A percentile compares a stretch with the other conserved stretches of the same genome.
Conservation (phyloP, 2,113 vertebrate genomes). For the Alligator sinensis region DNA sequence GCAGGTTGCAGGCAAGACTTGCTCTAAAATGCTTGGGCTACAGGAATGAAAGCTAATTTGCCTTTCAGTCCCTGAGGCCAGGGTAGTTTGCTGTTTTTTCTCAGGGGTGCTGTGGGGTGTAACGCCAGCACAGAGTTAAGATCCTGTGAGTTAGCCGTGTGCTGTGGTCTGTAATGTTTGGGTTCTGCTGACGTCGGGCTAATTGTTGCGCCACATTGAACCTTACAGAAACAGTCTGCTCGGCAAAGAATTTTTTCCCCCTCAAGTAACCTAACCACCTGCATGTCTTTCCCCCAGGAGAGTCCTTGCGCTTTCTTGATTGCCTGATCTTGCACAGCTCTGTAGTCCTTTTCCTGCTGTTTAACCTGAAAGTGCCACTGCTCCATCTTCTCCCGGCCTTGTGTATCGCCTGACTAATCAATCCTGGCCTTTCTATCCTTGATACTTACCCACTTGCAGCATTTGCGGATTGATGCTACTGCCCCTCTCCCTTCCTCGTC, state of each 20-base stretch:
- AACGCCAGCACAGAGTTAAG: not conserved
- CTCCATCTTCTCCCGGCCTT: not conserved
- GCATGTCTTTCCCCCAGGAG: not conserved
- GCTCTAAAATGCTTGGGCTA: not conserved
- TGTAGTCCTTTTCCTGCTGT: not conserved
- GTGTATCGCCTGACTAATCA: not conserved
- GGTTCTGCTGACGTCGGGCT: not conserved
- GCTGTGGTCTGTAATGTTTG: not conserved
- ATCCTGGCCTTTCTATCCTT: not conserved
- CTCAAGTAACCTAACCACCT: not conserved
- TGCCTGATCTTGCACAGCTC: not conserved
- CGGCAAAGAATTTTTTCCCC: not conserved
- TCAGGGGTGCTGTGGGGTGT: not conserved
- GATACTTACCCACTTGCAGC: fast-evolving
- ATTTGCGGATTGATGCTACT: not conserved
- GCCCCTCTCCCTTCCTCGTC: not conserved
- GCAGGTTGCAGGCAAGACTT: slow-evolving; percentile 18
- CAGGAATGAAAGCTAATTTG: slow-evolving; percentile 31
- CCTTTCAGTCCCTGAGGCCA: slow-evolving; percentile 25
- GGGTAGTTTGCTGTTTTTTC: not conserved
- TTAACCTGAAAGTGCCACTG: not conserved
- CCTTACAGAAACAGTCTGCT: not conserved
- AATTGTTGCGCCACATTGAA: not conserved
- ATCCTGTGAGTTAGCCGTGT: not conserved
- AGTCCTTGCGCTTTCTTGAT: not conserved